These are phyloP conservation scores for Tretioscincus oriximinensis DNA, from an alignment of 2,113 vertebrate species.

Conservation along the genomic window DNA sequence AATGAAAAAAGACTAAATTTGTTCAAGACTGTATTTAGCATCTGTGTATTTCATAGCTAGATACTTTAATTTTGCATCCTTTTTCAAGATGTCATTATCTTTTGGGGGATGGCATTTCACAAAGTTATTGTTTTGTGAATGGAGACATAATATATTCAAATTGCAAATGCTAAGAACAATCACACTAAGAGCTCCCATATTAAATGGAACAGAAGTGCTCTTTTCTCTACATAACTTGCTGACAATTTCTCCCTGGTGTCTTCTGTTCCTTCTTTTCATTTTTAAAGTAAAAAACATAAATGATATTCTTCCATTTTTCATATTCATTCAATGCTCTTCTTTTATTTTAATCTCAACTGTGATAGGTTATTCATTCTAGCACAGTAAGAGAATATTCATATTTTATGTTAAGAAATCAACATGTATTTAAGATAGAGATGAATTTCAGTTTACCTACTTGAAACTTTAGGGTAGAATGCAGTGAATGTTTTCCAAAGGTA, in stretches of 20 bases:
- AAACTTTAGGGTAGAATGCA: neutral
- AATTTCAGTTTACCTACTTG: conserved; percentile 2
- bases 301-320: neutral
- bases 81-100: conserved; percentile 10
- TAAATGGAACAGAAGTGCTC: conserved; percentile 23
- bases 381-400: conserved; percentile 2
- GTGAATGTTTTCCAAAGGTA: neutral
- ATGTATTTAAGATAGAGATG: neutral
- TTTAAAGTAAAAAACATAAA: neutral
- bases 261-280: neutral
- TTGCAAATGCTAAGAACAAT: conserved; percentile 17
- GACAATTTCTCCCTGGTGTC: conserved; percentile 11
- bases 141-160: conserved; percentile 27
- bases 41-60: neutral
- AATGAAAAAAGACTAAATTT: neutral
- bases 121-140: conserved; percentile 35
- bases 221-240: conserved; percentile 12
- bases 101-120: neutral
- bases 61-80: conserved; percentile 18
- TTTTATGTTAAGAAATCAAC: conserved; percentile 4
- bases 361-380: neutral
- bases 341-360: neutral
- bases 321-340: neutral
- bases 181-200: conserved; percentile 14
- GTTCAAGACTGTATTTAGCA: conserved; percentile 5